Evolutionary conservation across 1,140 invertebrate species (phyloP).

Genomic region (Tigriopus japonicus): DNA sequence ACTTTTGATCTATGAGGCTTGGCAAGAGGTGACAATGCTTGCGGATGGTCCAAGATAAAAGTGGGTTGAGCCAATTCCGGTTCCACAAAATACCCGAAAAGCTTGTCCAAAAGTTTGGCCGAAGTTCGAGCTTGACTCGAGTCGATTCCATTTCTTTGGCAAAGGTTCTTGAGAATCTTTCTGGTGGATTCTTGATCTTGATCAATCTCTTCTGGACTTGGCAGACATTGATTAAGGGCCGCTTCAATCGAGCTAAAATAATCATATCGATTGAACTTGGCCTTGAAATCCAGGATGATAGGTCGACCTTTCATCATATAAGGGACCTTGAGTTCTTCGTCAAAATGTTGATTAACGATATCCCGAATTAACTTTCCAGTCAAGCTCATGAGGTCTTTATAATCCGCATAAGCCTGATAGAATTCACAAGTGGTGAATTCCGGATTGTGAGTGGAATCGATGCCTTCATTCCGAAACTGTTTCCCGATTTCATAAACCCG

Average conservation of each 20-base stretch:
- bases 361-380: not conserved
- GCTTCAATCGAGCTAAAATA: not conserved
- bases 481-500: conserved; percentile 16
- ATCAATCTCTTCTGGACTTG: not conserved
- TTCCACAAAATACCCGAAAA: conserved; percentile 1
- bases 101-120: conserved; percentile 7
- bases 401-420: conserved; percentile 15
- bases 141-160: not conserved
- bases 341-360: not conserved
- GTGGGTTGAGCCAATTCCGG: conserved; percentile 6
- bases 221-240: not conserved
- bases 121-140: not conserved
- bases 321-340: not conserved
- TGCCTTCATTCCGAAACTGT: conserved; percentile 16
- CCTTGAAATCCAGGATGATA: not conserved
- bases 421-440: conserved; percentile 16
- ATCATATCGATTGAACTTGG: not conserved
- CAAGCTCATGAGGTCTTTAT: conserved; percentile 14
- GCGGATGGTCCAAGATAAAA: conserved; percentile 11
- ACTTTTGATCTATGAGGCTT: not conserved
- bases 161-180: not conserved
- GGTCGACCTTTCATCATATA: not conserved
- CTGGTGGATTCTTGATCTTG: not conserved
- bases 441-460: conserved; percentile 15
- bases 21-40: conserved; percentile 9